Evolutionary conservation across 1,140 invertebrate species (phyloP), one percentile per base, ranked within the genome.

Genomic region (Philotrypesis tridentata): DNA sequence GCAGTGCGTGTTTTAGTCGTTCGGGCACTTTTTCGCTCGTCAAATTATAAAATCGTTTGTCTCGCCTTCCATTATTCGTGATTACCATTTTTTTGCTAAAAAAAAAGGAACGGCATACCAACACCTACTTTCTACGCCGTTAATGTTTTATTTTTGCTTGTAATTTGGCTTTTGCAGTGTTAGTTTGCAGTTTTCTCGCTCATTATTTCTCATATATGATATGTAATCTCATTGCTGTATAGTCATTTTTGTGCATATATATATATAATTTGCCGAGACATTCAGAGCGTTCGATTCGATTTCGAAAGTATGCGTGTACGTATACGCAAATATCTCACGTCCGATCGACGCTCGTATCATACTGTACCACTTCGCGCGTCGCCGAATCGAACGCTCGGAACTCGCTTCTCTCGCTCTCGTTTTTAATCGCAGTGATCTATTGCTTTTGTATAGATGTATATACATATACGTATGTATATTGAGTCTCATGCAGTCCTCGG

Each of bases 71-170:
- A 29, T 27, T 55, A 67, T 9, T 27, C 63, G 70, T 27, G 55
- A 70, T 71, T 71, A 31, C 67, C n/a, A 40, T 55, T 40, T 43
- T 55, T 71, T 60, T 60, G 70, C 37, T 25, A 70, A 60, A 70
- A n/a, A 65, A 70, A 78, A 71, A 43, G n/a, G n/a, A n/a, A 23
- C 25, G 65, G 74, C 67, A 73, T 75, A 76, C 80, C 74, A 77
- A 23, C 80, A 82, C 80, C 80, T 82, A 77, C 71, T 71, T 70
- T 82, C 80, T 82, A 75, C 33, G 12, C 48, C 72, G 40, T 82
- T 82, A 76, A 75, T 70, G 63, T 25, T 55, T 55, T 55, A 55
- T 29, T 65, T 65, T 65, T 65, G 23, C 63, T 65, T 55, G 48
- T 55, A 55, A 55, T 55, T 21, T 55, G 21, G 48, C 48, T 43